phyloP scores from a whole-genome alignment of 2,888 invertebrate genomes.

The Punctoribates punctum region DNA sequence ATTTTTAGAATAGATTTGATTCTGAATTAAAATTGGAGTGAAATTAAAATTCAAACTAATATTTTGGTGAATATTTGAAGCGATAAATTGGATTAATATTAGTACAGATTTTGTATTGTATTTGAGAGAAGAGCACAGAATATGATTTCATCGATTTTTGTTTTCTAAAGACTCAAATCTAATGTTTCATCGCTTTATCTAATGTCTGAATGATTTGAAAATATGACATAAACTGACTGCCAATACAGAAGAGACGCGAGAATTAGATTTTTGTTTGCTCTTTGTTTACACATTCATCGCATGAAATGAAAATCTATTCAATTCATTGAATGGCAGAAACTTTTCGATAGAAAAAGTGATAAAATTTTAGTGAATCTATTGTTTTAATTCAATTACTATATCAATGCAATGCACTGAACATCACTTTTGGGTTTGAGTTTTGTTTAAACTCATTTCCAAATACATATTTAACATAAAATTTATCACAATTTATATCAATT shows the following conservation, averaged over 20 bases:
- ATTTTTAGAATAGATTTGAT: neutral
- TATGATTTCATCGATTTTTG: conserved; percentile 15
- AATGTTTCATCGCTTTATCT: conserved; percentile 19
- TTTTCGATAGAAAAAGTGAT: no score
- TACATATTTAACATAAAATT: neutral
- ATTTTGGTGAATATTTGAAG: neutral
- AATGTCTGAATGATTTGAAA: conserved; percentile 9
- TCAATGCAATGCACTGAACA: neutral
- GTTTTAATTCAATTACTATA: conserved; percentile 11
- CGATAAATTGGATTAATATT: conserved; percentile 18
- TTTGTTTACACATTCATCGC: conserved; percentile 6
- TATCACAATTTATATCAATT: neutral
- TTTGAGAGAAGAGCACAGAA: neutral
- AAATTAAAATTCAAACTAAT: neutral
- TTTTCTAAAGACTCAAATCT: neutral
- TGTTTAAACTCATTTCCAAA: conserved; percentile 6
- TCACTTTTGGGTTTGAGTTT: neutral
- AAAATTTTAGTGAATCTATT: neutral
- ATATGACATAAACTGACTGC: conserved; percentile 24
- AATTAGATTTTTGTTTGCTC: conserved; percentile 2
- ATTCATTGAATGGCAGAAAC: neutral
- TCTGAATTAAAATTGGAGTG: neutral
- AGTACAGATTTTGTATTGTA: neutral
- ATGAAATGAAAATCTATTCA: neutral
- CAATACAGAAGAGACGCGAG: conserved; percentile 13